Evolutionary conservation across 2,113 vertebrate genomes (phyloP).

Genomic region (Clarias batrachus): DNA sequence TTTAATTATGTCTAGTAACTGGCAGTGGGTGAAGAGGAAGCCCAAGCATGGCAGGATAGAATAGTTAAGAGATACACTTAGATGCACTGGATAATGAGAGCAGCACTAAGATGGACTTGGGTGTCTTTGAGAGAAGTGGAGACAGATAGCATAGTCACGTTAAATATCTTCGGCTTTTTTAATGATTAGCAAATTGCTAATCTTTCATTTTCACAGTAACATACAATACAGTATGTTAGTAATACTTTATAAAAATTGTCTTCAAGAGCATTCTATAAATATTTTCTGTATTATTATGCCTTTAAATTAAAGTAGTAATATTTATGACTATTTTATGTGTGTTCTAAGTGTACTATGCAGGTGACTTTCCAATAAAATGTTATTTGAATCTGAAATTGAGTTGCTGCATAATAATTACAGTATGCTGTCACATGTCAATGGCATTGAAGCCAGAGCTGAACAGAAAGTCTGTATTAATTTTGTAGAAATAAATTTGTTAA

Average conservation of each 20-base stretch:
- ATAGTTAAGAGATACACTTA: constrained; percentile 28
- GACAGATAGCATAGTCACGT: background rate
- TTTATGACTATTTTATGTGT: background rate
- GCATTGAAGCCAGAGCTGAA: background rate
- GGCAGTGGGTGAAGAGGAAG: constrained; percentile 49
- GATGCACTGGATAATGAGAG: constrained; percentile 21
- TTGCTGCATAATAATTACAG: background rate
- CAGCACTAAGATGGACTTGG: background rate
- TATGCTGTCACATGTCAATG: background rate
- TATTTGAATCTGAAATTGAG: background rate
- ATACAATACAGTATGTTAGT: background rate
- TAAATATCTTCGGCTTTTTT: constrained; percentile 9
- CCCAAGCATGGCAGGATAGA: constrained; percentile 29
- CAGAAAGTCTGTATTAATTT: background rate
- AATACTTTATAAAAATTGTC: background rate
- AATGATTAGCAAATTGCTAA: background rate
- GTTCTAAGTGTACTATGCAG: background rate
- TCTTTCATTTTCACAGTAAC: background rate
- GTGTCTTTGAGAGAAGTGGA: background rate
- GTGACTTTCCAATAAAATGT: background rate
- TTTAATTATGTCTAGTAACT: constrained; percentile 59
- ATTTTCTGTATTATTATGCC: background rate
- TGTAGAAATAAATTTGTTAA: too few relatives aligned
- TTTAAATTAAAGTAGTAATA: background rate
- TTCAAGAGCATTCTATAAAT: background rate